These are phyloP conservation scores for Hippopotamyrus pictus DNA, from an alignment of 2,797 vertebrate species.

Conservation along the genomic window DNA sequence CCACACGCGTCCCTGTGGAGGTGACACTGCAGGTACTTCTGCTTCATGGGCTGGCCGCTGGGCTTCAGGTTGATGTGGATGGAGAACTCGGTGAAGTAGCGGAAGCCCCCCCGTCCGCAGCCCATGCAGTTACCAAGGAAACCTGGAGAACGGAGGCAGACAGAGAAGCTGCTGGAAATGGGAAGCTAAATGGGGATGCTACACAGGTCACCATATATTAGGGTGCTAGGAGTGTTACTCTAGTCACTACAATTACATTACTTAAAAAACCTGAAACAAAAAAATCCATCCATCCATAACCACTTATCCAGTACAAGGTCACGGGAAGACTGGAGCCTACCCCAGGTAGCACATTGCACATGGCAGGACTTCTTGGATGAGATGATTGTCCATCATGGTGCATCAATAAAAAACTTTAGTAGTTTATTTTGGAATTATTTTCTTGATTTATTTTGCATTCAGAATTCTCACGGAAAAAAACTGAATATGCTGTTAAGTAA, in stretches of 20 bases:
- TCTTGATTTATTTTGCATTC: background rate
- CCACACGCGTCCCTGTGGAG: slow-evolving; percentile 82
- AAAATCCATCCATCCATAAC: background rate
- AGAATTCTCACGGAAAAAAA: background rate
- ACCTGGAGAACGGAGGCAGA: slow-evolving; percentile 54
- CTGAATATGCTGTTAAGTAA: background rate
- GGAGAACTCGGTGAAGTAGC: slow-evolving; percentile 97
- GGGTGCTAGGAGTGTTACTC: background rate
- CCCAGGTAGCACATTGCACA: background rate
- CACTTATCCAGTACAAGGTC: background rate
- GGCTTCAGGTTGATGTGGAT: slow-evolving; percentile 96
- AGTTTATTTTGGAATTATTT: background rate
- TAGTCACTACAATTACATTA: background rate
- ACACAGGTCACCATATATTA: background rate
- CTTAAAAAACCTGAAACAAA: background rate
- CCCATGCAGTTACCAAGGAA: slow-evolving; percentile 94
- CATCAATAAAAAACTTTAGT: background rate
- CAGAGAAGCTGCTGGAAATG: background rate
- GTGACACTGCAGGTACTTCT: slow-evolving; percentile 94
- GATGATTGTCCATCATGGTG: background rate
- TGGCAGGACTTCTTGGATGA: background rate
- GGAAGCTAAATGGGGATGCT: background rate
- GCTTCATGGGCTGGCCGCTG: slow-evolving; percentile 93
- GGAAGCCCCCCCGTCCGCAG: slow-evolving; percentile 93
- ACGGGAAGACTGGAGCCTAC: background rate